Base-by-base conservation (phyloP, 2,888 invertebrate genomes). In the Acleris emargana region DNA sequence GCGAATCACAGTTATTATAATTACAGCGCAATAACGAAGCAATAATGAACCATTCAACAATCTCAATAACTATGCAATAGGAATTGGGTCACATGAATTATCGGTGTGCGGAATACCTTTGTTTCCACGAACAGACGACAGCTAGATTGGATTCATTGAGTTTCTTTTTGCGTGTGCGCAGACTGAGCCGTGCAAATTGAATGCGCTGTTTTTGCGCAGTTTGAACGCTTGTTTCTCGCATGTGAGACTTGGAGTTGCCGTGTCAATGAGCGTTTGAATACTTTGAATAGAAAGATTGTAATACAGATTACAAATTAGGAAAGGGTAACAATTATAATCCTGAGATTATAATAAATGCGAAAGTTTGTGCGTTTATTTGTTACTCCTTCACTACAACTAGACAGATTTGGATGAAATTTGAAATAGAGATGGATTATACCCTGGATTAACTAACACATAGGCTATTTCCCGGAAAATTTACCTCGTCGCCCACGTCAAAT, bases 181-280 rank as follows among this genome's bases (percentile, higher is more conserved):
- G 53, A 59, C 58, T 54, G 25, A 7, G 55, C 22, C 43, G n/a
- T 22, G 32, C 53, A 16, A 50, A n/a, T 49, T 53, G 59, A 54
- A 59, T 64, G 54, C 45, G 52, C 11, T 18, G 53, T 59, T 64
- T 64, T 59, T 59, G 64, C 49, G 17, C 42, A 45, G 20, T 47
- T 53, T 47, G 28, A 52, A 52, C 38, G 47, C 58, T 47, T 47
- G 59, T 50, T 62, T 16, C 54, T 28, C 6, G 42, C 55, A 55
- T 50, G 42, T 25, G 7, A 45, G 17, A 43, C 43, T 43, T 43
- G 45, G 16, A 45, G 17, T 45, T 45, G 45, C 17, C 45, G 17
- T 45, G 45, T 17, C 16, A 17, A 1, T 45, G 45, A n/a, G 17
- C 16, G 45, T 7, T 17, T n/a, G 17, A 45, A 45, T 32, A 32